Percentiles rank a stretch among this genome's conserved stretches.
Conservation (phyloP, 2,888 invertebrate genomes). For the Crossocerus cetratus region DNA sequence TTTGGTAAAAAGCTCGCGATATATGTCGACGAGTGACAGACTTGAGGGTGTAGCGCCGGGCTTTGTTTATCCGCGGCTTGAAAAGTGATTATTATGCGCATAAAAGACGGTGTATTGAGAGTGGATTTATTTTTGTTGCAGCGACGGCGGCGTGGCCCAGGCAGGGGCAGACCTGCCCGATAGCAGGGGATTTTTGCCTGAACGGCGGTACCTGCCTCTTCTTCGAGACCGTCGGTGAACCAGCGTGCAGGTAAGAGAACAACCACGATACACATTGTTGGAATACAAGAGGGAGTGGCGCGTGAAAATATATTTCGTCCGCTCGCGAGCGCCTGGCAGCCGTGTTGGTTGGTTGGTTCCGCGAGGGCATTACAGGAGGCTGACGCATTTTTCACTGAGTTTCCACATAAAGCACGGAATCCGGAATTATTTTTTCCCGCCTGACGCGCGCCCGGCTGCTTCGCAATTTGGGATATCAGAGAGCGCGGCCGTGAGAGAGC, state of each 20-base stretch:
- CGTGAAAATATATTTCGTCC: no score
- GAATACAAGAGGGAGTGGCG: no score
- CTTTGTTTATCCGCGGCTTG: slow-evolving; percentile 8
- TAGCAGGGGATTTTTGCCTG: slow-evolving; percentile 87
- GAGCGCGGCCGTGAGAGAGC: neutral
- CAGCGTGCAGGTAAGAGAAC: slow-evolving; percentile 87
- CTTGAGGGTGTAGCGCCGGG: no score
- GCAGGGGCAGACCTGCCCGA: slow-evolving; percentile 83
- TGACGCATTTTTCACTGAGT: no score
- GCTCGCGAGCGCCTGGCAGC: no score
- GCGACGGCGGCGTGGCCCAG: slow-evolving; percentile 80
- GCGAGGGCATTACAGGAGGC: no score
- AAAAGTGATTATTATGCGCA: slow-evolving; percentile 9
- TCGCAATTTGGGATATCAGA: neutral
- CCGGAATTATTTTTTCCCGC: no score
- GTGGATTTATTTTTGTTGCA: slow-evolving; percentile 66
- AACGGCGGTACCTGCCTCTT: slow-evolving; percentile 92
- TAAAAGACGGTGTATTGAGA: neutral
- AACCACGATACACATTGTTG: slow-evolving; percentile 6
- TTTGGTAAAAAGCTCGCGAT: no score
- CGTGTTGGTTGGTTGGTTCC: no score
- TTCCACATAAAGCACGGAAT: no score
- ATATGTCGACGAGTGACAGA: no score
- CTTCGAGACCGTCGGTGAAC: slow-evolving; percentile 87
- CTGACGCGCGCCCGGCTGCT: neutral